Evolutionary conservation across 2,888 invertebrate species (phyloP).

Genomic region (Emmelina monodactyla): DNA sequence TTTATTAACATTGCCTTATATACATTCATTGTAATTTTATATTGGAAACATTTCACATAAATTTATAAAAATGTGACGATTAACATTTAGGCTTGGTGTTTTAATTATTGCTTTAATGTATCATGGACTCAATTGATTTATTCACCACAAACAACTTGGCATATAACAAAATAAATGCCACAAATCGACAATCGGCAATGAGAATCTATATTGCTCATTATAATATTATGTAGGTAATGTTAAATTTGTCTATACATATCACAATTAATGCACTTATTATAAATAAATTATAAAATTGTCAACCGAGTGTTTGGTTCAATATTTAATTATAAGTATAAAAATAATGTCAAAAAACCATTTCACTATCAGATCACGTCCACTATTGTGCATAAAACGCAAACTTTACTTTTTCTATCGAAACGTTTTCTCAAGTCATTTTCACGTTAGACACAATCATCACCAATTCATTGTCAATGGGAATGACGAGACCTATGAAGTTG

Average conservation of each 20-base stretch:
- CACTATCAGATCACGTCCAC: constrained; percentile 63
- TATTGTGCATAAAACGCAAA: constrained; percentile 55
- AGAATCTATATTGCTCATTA: constrained; percentile 33
- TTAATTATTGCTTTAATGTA: constrained; percentile 31
- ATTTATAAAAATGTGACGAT: constrained; percentile 48
- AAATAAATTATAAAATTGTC: constrained; percentile 64
- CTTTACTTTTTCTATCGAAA: constrained; percentile 44
- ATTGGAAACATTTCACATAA: constrained; percentile 57
- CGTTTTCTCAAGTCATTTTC: constrained; percentile 38
- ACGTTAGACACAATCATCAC: constrained; percentile 54
- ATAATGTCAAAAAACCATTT: constrained; percentile 57
- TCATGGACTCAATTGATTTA: constrained; percentile 22
- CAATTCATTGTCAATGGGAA: constrained; percentile 47
- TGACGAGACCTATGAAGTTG: constrained; percentile 42
- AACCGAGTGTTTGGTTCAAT: constrained; percentile 49
- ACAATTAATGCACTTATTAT: constrained; percentile 62
- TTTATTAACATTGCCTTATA: constrained; percentile 64
- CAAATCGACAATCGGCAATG: constrained; percentile 32
- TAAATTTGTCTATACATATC: constrained; percentile 48
- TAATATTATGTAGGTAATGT: constrained; percentile 20
- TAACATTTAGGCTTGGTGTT: constrained; percentile 46
- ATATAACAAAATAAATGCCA: constrained; percentile 36
- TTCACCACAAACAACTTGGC: constrained; percentile 21
- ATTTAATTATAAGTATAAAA: constrained; percentile 43
- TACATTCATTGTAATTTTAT: constrained; percentile 60